These are phyloP conservation scores for Aphidius gifuensis DNA, from an alignment of 1,140 invertebrate species.

Conservation along the genomic window DNA sequence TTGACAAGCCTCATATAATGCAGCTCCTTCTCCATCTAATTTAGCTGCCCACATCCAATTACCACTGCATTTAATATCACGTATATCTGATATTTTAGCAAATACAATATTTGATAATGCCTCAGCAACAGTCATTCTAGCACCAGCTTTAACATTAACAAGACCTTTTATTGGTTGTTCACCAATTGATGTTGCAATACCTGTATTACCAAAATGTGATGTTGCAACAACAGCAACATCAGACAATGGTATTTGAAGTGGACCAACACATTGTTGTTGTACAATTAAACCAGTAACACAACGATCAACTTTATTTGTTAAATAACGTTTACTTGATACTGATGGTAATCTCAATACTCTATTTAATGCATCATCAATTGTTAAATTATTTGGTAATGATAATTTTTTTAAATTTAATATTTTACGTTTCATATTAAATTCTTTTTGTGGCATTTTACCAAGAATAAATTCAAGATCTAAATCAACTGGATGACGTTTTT, in stretches of 20 bases:
- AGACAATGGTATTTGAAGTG: constrained; percentile 89
- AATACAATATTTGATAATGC: constrained; percentile 94
- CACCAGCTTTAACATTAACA: constrained; percentile 76
- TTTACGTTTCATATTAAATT: constrained; percentile 55
- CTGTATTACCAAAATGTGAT: constrained; percentile 69
- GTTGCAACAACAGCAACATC: constrained; percentile 92
- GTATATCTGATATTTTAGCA: constrained; percentile 77
- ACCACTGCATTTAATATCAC: constrained; percentile 93
- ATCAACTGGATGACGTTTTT: constrained; percentile 70
- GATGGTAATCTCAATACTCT: constrained; percentile 83
- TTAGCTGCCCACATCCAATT: constrained; percentile 99
- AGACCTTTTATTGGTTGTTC: constrained; percentile 95
- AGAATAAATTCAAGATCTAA: constrained; percentile 86
- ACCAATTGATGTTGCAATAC: constrained; percentile 91
- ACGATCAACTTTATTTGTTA: constrained; percentile 94
- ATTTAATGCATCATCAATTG: constrained; percentile 67
- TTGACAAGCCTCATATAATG: constrained; percentile 79
- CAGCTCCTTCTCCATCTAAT: constrained; percentile 84
- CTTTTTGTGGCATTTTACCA: constrained; percentile 82
- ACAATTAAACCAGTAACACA: constrained; percentile 94
- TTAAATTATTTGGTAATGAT: constrained; percentile 57
- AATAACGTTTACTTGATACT: constrained; percentile 91
- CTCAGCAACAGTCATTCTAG: constrained; percentile 91
- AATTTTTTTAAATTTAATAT: constrained; percentile 47
- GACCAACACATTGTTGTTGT: constrained; percentile 97